Base-by-base conservation (phyloP, 2,888 invertebrate species). In the Lacanobia wlatinum region DNA sequence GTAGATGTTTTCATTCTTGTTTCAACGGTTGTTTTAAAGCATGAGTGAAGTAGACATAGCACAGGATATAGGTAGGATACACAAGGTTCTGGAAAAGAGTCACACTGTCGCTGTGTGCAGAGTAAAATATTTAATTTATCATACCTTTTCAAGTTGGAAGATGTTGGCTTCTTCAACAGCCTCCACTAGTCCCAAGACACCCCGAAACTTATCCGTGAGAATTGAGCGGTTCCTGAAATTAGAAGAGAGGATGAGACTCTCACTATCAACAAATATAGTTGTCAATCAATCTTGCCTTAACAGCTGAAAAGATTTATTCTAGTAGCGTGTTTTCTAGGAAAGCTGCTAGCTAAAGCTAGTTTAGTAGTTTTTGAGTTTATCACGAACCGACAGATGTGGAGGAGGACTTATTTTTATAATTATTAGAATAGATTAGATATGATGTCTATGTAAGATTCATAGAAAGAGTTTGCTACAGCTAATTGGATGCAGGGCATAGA, bases 161-260 rank as follows among this genome's bases (percentile, higher is more conserved):
- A 78, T 76, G 2, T 76, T 50, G 5, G 6, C 21, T 16, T 87
- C 83, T 73, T 93, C 91, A 58, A 90, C 90, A 55, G 90, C 84
- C 1, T 80, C 84, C 12, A 96, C 94, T 65, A 96, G 81, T n/a
- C 95, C 94, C 52, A 95, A 87, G 61, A 97, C 94, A 14, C 97
- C 96, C 84, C 97, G 90, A 71, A 93, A 93, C 79, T 90, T 92
- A 87, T 97, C 97, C 55, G 96, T 83, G 52, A 94, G 90, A 56
- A 89, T 88, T 69, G 96, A 92, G 60, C 97, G 93, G 73, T 96
- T 93, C 59, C 97, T 97, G 91, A 73, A 94, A 93, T 68, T 5
- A 76, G 68, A 64, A 73, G 21, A 66, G 12, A 65, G 12, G 38
- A 46, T 50, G 7, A 53, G 21, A 73, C 34, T 56, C 16, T 21